A percentile compares a stretch with the other conserved stretches of the same genome.
phyloP scores from a whole-genome alignment of 2,888 invertebrate genomes.

The Orthosia incerta region DNA sequence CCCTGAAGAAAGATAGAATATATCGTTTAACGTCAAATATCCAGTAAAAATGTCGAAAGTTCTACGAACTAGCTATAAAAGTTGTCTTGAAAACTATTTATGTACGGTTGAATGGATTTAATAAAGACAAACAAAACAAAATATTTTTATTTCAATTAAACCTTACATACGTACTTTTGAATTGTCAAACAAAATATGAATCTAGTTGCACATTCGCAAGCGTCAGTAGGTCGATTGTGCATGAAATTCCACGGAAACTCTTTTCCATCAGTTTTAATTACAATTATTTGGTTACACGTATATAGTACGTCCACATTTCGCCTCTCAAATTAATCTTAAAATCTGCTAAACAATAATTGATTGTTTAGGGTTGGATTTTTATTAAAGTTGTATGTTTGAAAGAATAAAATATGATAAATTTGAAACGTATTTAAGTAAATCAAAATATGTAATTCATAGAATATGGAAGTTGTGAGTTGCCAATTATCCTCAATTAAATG shows the following conservation, averaged over 20 bases:
- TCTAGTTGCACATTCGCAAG: too few relatives aligned
- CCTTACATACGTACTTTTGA: too few relatives aligned
- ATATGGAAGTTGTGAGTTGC: background rate
- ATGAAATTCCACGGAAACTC: too few relatives aligned
- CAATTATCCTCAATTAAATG: conserved; percentile 1
- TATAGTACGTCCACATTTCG: too few relatives aligned
- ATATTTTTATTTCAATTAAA: too few relatives aligned
- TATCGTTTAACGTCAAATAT: conserved; percentile 7
- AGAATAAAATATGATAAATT: background rate
- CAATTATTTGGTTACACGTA: too few relatives aligned
- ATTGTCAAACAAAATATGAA: too few relatives aligned
- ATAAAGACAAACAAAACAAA: background rate
- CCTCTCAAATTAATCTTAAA: too few relatives aligned
- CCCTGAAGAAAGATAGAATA: conserved; percentile 77
- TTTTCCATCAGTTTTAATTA: too few relatives aligned
- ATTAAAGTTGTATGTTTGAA: background rate
- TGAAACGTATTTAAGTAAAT: background rate
- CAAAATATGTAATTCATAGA: background rate
- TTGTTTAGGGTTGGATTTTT: too few relatives aligned
- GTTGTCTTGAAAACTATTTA: conserved; percentile 10
- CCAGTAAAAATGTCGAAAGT: conserved; percentile 26
- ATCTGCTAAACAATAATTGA: too few relatives aligned
- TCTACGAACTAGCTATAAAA: conserved; percentile 18
- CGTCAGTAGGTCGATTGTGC: too few relatives aligned
- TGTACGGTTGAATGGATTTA: background rate